Conservation (phyloP, 2,113 vertebrate genomes). For the Coracopsis vasa region DNA sequence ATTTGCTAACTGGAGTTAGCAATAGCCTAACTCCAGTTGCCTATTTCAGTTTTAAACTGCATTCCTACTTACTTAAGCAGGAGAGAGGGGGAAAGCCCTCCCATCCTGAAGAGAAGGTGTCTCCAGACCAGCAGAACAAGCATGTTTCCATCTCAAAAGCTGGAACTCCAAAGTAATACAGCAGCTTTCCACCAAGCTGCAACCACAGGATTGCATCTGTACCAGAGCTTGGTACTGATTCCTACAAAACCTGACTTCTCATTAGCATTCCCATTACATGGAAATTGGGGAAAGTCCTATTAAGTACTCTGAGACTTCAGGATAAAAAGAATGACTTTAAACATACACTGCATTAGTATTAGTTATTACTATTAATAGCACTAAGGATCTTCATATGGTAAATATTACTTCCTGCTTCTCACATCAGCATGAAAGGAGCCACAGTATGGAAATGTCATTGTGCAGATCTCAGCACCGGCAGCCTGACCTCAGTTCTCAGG, state of each 20-base stretch:
- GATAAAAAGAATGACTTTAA: background rate
- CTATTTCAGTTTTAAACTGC: background rate
- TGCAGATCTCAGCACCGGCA: constrained; percentile 49
- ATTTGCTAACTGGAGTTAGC: background rate
- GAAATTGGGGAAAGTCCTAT: background rate
- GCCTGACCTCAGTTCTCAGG: constrained; percentile 37
- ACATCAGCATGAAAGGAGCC: constrained; percentile 3
- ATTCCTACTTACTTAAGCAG: background rate
- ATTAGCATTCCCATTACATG: background rate
- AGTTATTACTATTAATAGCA: background rate
- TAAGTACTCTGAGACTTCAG: background rate
- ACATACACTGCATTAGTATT: background rate
- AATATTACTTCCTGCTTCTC: background rate
- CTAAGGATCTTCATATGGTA: background rate
- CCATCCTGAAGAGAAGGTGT: background rate
- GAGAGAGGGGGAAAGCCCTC: rapidly evolving
- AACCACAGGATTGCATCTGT: background rate
- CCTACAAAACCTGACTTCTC: background rate
- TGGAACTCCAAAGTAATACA: background rate
- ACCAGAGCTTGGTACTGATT: background rate
- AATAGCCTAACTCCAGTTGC: background rate
- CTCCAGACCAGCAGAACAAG: background rate
- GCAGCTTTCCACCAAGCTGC: background rate
- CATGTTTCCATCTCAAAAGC: background rate
- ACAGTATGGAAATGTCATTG: constrained; percentile 2